These are phyloP conservation scores for Gastrophysa polygoni DNA, from an alignment of 2,888 invertebrate species.

Conservation along the genomic window DNA sequence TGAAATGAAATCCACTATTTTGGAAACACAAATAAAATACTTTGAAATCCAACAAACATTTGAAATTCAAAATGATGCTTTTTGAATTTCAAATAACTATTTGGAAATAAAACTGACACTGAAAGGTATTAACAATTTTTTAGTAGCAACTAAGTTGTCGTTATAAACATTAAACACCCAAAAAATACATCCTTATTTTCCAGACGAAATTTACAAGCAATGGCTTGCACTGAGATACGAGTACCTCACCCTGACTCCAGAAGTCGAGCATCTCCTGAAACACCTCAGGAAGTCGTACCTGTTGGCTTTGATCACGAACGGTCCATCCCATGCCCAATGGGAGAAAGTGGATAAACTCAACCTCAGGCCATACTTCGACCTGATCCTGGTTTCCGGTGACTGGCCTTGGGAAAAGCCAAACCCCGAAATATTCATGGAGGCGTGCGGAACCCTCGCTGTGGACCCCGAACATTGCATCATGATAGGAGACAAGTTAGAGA, in stretches of 20 bases:
- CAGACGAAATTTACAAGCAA: conserved; percentile 73
- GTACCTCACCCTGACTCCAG: conserved; percentile 71
- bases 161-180: too few species aligned
- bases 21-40: too few species aligned
- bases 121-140: too few species aligned
- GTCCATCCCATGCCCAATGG: conserved; percentile 86
- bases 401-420: conserved; percentile 87
- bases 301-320: conserved; percentile 84
- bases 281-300: conserved; percentile 75
- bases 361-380: conserved; percentile 76
- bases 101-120: too few species aligned
- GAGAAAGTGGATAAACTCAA: conserved; percentile 80
- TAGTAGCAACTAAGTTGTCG: too few species aligned
- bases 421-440: conserved; percentile 80
- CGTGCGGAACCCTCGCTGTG: conserved; percentile 77
- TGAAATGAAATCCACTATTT: too few species aligned
- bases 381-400: conserved; percentile 82
- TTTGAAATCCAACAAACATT: too few species aligned
- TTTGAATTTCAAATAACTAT: too few species aligned
- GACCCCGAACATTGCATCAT: conserved; percentile 79
- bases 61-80: too few species aligned
- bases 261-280: conserved; percentile 72
- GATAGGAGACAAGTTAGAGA: conserved; percentile 84
- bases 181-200: too few species aligned
- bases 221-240: conserved; percentile 83